These are phyloP conservation scores for Quadroppia sp. DNA, from an alignment of 2,888 invertebrate genomes.

Conservation along the genomic window DNA sequence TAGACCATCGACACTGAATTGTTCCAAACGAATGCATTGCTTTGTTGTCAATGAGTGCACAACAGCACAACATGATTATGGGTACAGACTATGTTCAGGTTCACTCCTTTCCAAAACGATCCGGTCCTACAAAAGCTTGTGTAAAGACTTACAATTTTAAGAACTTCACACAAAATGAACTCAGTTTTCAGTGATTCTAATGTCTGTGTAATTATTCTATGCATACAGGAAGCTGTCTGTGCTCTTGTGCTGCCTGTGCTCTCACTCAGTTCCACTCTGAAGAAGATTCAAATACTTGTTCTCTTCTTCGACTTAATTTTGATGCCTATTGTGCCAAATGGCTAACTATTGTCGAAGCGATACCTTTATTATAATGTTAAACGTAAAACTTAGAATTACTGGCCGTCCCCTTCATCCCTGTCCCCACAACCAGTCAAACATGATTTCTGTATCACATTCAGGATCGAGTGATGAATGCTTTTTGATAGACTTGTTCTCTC, in stretches of 20 bases:
- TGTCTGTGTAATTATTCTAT: slow-evolving; percentile 15
- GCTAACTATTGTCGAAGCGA: slow-evolving; percentile 21
- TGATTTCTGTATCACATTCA: background rate
- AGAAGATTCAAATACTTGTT: slow-evolving; percentile 5
- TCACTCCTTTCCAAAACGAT: slow-evolving; percentile 16
- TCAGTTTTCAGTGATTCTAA: slow-evolving; percentile 14
- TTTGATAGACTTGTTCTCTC: slow-evolving; percentile 15
- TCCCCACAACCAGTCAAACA: slow-evolving; percentile 6
- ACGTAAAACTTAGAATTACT: background rate
- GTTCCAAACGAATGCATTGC: slow-evolving; percentile 30
- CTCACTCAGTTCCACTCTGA: slow-evolving; percentile 1
- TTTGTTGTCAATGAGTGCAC: slow-evolving; percentile 28
- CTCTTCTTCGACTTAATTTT: slow-evolving; percentile 12
- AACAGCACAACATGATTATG: slow-evolving; percentile 10
- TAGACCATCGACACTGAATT: slow-evolving; percentile 25
- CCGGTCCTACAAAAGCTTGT: background rate
- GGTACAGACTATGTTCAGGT: background rate
- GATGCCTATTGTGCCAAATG: slow-evolving; percentile 22
- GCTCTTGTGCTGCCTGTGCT: background rate
- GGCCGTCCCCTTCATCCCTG: background rate
- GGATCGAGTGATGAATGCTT: background rate
- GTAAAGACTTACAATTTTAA: background rate
- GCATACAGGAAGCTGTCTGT: slow-evolving; percentile 4
- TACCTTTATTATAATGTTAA: slow-evolving; percentile 23
- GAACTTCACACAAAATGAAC: slow-evolving; percentile 17